phyloP scores from a whole-genome alignment of 1,140 invertebrate species.

The Pachypsylla venusta region DNA sequence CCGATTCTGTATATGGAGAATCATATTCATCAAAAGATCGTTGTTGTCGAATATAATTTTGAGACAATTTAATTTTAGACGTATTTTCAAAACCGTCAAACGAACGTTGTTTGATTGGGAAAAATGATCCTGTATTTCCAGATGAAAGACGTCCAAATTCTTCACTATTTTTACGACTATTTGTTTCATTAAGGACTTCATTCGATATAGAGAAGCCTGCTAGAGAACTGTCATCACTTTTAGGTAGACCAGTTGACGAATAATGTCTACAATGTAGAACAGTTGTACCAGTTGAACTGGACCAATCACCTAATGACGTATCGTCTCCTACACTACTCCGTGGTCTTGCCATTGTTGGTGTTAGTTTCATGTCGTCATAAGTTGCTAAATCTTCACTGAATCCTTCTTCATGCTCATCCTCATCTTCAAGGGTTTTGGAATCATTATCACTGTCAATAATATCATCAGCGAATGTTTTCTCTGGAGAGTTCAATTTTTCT shows the following conservation, averaged over 20 bases:
- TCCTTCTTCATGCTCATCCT: constrained; percentile 27
- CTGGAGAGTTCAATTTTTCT: background rate
- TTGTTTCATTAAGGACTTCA: constrained; percentile 19
- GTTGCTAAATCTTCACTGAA: background rate
- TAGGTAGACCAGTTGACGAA: constrained; percentile 12
- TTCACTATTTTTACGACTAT: constrained; percentile 22
- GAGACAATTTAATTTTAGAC: background rate
- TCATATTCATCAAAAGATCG: constrained; percentile 27
- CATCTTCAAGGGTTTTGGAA: constrained; percentile 37
- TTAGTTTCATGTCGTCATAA: background rate
- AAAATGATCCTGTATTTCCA: background rate
- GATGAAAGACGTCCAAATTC: constrained; percentile 3
- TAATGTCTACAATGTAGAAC: constrained; percentile 22
- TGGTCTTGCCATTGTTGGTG: constrained; percentile 30
- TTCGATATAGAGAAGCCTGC: constrained; percentile 24
- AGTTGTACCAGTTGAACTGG: constrained; percentile 35
- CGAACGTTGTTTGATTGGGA: constrained; percentile 11
- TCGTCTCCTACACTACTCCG: constrained; percentile 66
- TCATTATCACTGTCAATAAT: constrained; percentile 16
- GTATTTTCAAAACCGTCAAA: constrained; percentile 12
- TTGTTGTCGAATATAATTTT: constrained; percentile 11
- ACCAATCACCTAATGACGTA: constrained; percentile 72
- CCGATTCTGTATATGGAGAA: constrained; percentile 26
- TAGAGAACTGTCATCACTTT: constrained; percentile 24
- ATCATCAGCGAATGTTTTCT: background rate